A percentile compares a stretch with the other conserved stretches of the same genome.
Evolutionary conservation across 2,888 invertebrate genomes (phyloP).

Genomic region (Coenonympha glycerion): DNA sequence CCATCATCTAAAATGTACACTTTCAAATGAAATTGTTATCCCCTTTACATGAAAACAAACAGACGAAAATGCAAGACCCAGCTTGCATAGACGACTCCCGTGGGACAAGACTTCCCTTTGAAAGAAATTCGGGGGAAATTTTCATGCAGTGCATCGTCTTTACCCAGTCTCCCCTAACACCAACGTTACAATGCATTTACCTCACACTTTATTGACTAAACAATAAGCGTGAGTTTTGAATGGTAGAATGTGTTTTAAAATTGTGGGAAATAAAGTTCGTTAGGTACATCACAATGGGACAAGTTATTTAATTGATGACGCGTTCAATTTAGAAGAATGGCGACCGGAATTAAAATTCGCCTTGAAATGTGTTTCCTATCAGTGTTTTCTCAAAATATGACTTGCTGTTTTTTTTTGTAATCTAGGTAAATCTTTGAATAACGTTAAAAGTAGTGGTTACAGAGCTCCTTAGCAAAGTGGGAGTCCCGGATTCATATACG

Average conservation of each 20-base stretch:
- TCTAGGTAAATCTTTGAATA: constrained; percentile 5
- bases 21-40: constrained; percentile 34
- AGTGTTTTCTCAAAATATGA: constrained; percentile 6
- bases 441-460: too few relatives aligned
- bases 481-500: too few relatives aligned
- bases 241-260: not conserved
- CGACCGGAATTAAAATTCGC: constrained; percentile 41
- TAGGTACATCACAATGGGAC: constrained; percentile 55
- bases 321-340: constrained; percentile 67
- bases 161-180: constrained; percentile 32
- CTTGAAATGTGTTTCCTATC: constrained; percentile 27
- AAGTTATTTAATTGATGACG: constrained; percentile 74
- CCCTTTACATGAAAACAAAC: constrained; percentile 43
- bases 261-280: constrained; percentile 30
- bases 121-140: constrained; percentile 49
- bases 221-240: constrained; percentile 11
- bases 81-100: constrained; percentile 53
- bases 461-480: too few relatives aligned
- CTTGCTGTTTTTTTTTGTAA: constrained; percentile 13
- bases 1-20: constrained; percentile 28
- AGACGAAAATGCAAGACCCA: constrained; percentile 48
- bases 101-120: constrained; percentile 44
- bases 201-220: not conserved
- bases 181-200: constrained; percentile 1
- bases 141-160: constrained; percentile 42